phyloP scores from a whole-genome alignment of 2,113 vertebrate species.

The Lagenorhynchus albirostris region DNA sequence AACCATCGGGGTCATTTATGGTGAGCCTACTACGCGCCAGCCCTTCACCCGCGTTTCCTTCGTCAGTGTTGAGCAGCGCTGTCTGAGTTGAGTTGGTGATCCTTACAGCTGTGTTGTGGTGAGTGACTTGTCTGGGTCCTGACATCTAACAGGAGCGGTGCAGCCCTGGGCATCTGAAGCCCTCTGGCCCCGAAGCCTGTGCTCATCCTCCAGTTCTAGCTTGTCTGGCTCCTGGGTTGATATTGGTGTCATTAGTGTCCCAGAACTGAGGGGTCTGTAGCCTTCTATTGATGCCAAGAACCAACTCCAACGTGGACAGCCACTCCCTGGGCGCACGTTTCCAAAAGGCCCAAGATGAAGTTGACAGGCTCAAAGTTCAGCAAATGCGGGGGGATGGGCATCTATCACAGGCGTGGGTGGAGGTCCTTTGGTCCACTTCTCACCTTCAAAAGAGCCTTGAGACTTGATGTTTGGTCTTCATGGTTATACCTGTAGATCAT shows the following conservation, averaged over 20 bases:
- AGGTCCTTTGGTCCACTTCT: neutral
- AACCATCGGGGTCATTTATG: neutral
- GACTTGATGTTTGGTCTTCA: neutral
- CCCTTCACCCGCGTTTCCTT: neutral
- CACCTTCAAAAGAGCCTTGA: neutral
- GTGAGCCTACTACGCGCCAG: accelerated
- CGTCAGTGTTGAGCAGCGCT: accelerated
- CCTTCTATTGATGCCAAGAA: neutral
- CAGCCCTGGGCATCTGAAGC: neutral
- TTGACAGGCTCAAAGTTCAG: neutral
- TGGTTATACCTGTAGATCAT: neutral
- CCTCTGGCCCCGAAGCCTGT: neutral
- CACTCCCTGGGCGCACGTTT: neutral
- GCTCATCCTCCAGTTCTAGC: neutral
- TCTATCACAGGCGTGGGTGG: neutral
- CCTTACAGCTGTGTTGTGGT: neutral
- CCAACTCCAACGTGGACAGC: neutral
- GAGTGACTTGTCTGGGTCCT: neutral
- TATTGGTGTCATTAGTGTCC: neutral
- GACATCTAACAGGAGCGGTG: too few species aligned
- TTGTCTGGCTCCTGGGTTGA: neutral
- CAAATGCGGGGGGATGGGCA: neutral
- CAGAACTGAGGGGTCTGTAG: neutral
- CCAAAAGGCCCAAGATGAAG: neutral
- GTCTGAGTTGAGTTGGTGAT: neutral